Conservation (phyloP, 1,140 invertebrate species). For the Drosophila bocki region DNA sequence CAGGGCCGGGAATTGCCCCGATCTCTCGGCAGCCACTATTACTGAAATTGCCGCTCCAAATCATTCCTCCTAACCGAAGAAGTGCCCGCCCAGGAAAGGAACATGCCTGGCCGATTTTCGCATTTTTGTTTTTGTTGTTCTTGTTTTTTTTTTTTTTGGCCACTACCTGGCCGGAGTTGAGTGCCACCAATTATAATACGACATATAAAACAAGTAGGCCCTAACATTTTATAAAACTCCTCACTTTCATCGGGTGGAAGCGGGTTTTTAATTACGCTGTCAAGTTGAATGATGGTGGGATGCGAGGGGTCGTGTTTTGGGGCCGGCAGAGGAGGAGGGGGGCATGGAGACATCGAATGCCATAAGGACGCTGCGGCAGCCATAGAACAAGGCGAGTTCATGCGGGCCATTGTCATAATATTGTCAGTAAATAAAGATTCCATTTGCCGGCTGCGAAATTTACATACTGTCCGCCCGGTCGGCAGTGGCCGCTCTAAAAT, state of each 20-base stretch:
- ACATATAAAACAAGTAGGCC: constrained; percentile 44
- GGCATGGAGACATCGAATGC: constrained; percentile 27
- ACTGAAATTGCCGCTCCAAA: constrained; percentile 78
- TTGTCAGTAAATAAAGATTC: constrained; percentile 50
- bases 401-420: constrained; percentile 46
- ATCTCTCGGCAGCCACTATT: constrained; percentile 68
- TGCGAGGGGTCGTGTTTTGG: constrained; percentile 4
- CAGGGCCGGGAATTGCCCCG: constrained; percentile 64
- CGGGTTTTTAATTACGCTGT: constrained; percentile 60
- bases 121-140: constrained; percentile 35
- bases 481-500: constrained; percentile 27
- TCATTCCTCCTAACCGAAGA: constrained; percentile 75
- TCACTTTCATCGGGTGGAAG: constrained; percentile 28
- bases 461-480: constrained; percentile 24
- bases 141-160: constrained; percentile 33
- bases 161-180: constrained; percentile 40
- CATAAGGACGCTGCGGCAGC: constrained; percentile 20
- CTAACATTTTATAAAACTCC: constrained; percentile 54
- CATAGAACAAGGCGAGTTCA: constrained; percentile 28
- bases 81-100: constrained; percentile 49
- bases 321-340: not conserved
- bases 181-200: constrained; percentile 68
- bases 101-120: constrained; percentile 42
- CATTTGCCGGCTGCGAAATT: constrained; percentile 25
- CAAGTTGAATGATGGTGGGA: constrained; percentile 46